These are phyloP conservation scores for Oenanthe oenanthe DNA, from an alignment of 2,113 vertebrate genomes.

Conservation along the genomic window DNA sequence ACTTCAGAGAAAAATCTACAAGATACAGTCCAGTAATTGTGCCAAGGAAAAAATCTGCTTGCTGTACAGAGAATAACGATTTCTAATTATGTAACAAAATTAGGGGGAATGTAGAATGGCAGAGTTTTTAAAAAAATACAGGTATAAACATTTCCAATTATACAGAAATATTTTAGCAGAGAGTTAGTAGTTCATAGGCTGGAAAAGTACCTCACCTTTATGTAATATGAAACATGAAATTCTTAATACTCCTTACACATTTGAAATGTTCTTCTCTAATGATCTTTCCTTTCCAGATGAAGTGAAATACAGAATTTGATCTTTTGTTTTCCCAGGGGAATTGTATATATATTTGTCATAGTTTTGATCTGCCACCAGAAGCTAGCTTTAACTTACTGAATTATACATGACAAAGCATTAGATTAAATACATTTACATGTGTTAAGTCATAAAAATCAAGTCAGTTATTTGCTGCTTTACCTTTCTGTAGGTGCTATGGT, in stretches of 20 bases:
- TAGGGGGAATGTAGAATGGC: background rate
- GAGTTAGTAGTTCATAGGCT: background rate
- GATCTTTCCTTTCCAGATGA: background rate
- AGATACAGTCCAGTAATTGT: slow-evolving; percentile 28
- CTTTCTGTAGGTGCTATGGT: background rate
- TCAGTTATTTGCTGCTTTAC: background rate
- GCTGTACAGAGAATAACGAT: slow-evolving; percentile 13
- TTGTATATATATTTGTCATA: slow-evolving; percentile 49
- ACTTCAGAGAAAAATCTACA: slow-evolving; percentile 57
- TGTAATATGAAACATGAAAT: background rate
- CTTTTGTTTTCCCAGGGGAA: background rate
- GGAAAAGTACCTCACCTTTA: background rate
- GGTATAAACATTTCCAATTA: background rate
- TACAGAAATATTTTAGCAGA: background rate
- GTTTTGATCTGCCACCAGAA: slow-evolving; percentile 55
- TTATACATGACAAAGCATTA: slow-evolving; percentile 53
- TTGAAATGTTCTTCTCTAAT: background rate
- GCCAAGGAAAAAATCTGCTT: slow-evolving; percentile 40
- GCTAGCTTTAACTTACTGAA: slow-evolving; percentile 40
- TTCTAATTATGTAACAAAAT: background rate
- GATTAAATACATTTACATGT: slow-evolving; percentile 44
- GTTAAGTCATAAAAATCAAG: slow-evolving; percentile 26
- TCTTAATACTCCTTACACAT: background rate
- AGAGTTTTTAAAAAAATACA: background rate
- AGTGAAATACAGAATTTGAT: slow-evolving; percentile 20